phyloP scores from a whole-genome alignment of 2,113 vertebrate genomes.

The Gallinago jamesoni region DNA sequence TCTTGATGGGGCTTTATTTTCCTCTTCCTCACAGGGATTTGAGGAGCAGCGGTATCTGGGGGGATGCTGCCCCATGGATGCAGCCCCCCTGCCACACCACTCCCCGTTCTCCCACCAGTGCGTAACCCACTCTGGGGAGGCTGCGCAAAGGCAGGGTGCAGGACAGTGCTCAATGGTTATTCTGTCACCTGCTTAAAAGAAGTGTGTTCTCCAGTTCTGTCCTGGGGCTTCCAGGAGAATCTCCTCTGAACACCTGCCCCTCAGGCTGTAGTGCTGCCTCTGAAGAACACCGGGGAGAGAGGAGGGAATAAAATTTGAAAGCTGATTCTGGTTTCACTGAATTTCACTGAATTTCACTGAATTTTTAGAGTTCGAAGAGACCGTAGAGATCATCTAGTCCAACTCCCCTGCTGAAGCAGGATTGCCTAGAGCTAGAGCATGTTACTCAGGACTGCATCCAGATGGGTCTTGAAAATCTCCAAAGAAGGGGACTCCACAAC shows the following conservation, averaged over 20 bases:
- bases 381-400: too few species aligned
- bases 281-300: not conserved
- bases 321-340: not conserved
- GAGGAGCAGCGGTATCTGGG: not conserved
- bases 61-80: rapidly evolving
- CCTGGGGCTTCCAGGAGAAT: not conserved
- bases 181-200: not conserved
- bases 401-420: too few species aligned
- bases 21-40: not conserved
- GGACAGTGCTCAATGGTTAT: not conserved
- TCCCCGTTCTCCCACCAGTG: not conserved
- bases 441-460: too few species aligned
- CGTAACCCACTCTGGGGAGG: not conserved
- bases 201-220: not conserved
- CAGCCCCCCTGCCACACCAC: rapidly evolving
- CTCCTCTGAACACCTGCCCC: not conserved
- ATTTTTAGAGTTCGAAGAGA: too few species aligned
- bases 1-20: not conserved
- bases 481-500: too few species aligned
- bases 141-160: not conserved
- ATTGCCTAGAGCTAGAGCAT: too few species aligned
- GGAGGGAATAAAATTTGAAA: not conserved
- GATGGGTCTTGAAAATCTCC: too few species aligned
- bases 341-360: too few species aligned
- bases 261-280: not conserved